Conservation (phyloP, 2,888 invertebrate species). For the Acronicta aceris region DNA sequence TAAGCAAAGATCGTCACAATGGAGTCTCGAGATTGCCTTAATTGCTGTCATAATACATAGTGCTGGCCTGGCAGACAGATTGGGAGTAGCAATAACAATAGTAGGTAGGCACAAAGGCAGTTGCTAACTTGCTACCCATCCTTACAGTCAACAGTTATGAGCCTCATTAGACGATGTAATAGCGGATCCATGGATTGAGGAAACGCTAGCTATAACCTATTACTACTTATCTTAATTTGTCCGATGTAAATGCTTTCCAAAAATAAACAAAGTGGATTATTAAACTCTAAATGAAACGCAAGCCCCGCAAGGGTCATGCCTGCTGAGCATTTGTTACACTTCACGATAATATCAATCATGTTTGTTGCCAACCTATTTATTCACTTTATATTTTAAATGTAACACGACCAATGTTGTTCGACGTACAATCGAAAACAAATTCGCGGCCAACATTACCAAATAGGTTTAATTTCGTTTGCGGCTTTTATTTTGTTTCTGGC, state of each 20-base stretch:
- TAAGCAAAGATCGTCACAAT: no score
- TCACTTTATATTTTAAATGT: slow-evolving; percentile 19
- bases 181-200: slow-evolving; percentile 8
- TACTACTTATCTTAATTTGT: slow-evolving; percentile 11
- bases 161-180: slow-evolving; percentile 19
- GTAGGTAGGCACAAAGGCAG: slow-evolving; percentile 14
- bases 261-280: no score
- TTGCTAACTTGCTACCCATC: slow-evolving; percentile 6
- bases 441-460: not conserved
- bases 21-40: no score
- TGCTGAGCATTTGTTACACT: slow-evolving; percentile 32
- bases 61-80: not conserved
- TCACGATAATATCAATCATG: slow-evolving; percentile 38
- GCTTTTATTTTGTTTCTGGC: slow-evolving; percentile 6
- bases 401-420: slow-evolving; percentile 26
- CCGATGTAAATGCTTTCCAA: no score
- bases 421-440: slow-evolving; percentile 2
- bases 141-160: slow-evolving; percentile 16
- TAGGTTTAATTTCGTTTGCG: not conserved
- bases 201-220: slow-evolving; percentile 29
- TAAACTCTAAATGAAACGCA: slow-evolving; percentile 22
- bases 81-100: not conserved
- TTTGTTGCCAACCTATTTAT: slow-evolving; percentile 28
- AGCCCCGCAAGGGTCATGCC: slow-evolving; percentile 30
- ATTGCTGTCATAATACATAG: no score